Percentiles rank a stretch among this genome's conserved stretches.
phyloP scores from a whole-genome alignment of 2,113 vertebrate genomes.

The Gobius niger region DNA sequence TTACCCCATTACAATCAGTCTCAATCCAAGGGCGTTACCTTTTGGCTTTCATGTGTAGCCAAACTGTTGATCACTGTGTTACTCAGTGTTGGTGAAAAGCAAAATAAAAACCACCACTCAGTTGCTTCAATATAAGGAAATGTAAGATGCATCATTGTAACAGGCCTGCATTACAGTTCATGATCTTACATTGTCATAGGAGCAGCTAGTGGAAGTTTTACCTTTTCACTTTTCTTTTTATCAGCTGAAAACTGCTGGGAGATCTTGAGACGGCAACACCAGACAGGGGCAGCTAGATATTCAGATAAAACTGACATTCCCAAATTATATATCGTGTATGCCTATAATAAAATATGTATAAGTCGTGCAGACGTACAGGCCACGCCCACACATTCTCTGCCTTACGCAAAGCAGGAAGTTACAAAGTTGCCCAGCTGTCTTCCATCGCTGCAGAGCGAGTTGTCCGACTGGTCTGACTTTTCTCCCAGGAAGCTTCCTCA shows the following conservation, averaged over 20 bases:
- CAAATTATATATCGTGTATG: background rate
- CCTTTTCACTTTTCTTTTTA: too few species aligned
- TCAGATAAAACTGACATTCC: background rate
- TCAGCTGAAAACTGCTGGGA: too few species aligned
- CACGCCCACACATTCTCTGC: background rate
- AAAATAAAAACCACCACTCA: too few species aligned
- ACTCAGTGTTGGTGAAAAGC: too few species aligned
- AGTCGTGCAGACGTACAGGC: background rate
- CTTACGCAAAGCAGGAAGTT: background rate
- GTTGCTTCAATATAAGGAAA: too few species aligned
- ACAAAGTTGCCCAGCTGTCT: background rate
- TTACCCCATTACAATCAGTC: background rate
- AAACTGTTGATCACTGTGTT: too few species aligned
- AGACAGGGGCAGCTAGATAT: background rate
- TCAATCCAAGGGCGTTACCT: background rate
- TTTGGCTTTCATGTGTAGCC: background rate
- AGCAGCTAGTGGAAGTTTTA: too few species aligned
- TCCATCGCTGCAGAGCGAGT: background rate
- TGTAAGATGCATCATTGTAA: too few species aligned
- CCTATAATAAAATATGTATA: background rate
- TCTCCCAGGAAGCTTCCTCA: background rate
- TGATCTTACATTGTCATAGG: too few species aligned
- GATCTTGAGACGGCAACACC: background rate
- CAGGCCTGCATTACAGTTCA: too few species aligned
- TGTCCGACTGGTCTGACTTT: background rate